phyloP scores from a whole-genome alignment of 2,888 invertebrate species.

The Hyles lineata region DNA sequence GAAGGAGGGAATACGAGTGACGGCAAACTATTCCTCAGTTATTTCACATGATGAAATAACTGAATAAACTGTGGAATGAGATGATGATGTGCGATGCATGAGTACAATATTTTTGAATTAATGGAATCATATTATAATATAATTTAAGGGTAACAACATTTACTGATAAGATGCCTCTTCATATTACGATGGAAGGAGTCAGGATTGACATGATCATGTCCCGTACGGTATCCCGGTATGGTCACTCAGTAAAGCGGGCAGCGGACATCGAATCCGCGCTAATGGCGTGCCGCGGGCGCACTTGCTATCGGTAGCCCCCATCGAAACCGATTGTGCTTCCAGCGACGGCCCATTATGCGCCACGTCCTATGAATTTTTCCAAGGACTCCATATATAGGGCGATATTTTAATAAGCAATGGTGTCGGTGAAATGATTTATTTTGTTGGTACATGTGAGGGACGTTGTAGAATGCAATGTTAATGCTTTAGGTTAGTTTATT shows the following conservation, averaged over 20 bases:
- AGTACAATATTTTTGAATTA: too few species aligned
- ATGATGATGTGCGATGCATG: too few species aligned
- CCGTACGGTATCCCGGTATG: slow-evolving; percentile 41
- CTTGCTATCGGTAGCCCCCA: slow-evolving; percentile 68
- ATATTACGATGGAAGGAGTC: too few species aligned
- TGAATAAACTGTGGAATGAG: too few species aligned
- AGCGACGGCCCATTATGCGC: slow-evolving; percentile 56
- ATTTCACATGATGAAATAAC: too few species aligned
- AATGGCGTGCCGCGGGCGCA: slow-evolving; percentile 72
- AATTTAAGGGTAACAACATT: too few species aligned
- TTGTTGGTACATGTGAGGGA: neutral
- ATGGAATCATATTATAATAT: too few species aligned
- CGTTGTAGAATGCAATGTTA: too few species aligned
- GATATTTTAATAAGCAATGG: slow-evolving; percentile 23
- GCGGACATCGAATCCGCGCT: slow-evolving; percentile 66
- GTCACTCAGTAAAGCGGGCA: slow-evolving; percentile 64
- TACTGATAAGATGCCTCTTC: too few species aligned
- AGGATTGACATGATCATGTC: slow-evolving; percentile 10
- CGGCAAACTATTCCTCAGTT: too few species aligned
- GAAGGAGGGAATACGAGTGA: too few species aligned
- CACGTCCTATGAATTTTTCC: slow-evolving; percentile 45
- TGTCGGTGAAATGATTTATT: slow-evolving; percentile 16
- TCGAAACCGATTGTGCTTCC: slow-evolving; percentile 46
- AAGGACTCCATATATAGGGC: slow-evolving; percentile 29
- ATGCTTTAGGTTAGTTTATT: too few species aligned